Base-by-base conservation (phyloP, 1,140 invertebrate species). In the Trichomalopsis sarcophagae region DNA sequence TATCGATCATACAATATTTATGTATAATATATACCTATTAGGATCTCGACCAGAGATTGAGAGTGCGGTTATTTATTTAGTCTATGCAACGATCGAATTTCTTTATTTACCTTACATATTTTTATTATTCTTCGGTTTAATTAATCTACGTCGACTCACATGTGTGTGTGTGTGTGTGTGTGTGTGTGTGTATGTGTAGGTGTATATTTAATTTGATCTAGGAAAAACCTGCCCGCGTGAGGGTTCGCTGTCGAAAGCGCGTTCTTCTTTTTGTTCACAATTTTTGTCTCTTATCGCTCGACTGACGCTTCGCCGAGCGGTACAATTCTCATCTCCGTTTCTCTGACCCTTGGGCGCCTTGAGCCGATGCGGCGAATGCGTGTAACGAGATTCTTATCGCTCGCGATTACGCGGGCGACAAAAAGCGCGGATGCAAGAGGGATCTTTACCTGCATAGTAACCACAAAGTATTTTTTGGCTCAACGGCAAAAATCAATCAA, bases 61-160 rank as follows among this genome's bases (percentile, higher is more conserved):
- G 13, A 44, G 55, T 83, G 82, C 62, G 33, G 55, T 30, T 76
- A 50, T 50, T 50, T 50, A 50, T 50, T 44, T 77, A 77, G 44
- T 83, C 23, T 83, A 77, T 13, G 14, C 77, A 83, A 83, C 82
- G 62, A 69, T 77, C 21, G 23, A 78, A 50, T 83, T 47, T 50
- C 11, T 84, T 50, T 50, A 50, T 50, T 50, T 50, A 50, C 47
- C 47, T 50, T 76, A 47, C 14, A 47, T 76, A n/a, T 76, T 76
- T 76, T 50, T 76, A 44, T 76, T 77, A 50, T 68, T 73, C n/a
- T 44, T 40, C 14, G 17, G 40, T 69, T 81, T 81, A 84, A 68
- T 79, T 55, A 73, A 21, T 79, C 68, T 84, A 84, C 78, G n/a
- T 84, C 68, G 82, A 84, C 68, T 84, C 77, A 17, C 74, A 27